Conservation (phyloP, 2,888 invertebrate species). For the Unio delphinus region DNA sequence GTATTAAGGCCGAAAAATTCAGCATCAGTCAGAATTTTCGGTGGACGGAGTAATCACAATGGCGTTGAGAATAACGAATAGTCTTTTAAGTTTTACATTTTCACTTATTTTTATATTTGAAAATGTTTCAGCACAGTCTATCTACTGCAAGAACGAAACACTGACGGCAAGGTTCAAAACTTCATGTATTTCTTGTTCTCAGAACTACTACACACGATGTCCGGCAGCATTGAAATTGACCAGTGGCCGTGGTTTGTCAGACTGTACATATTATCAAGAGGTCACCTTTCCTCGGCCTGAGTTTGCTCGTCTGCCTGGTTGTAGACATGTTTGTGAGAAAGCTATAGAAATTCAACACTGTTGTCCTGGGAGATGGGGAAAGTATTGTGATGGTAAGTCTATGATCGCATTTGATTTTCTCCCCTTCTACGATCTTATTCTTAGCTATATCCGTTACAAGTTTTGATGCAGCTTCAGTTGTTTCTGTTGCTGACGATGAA, state of each 20-base stretch:
- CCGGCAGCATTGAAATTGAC: conserved; percentile 5
- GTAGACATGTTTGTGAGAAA: conserved; percentile 39
- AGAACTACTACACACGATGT: conserved; percentile 3
- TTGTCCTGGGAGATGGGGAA: conserved; percentile 56
- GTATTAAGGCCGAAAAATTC: no score
- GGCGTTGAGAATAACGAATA: no score
- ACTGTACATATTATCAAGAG: conserved; percentile 12
- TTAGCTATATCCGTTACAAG: background rate
- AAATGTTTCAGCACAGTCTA: no score
- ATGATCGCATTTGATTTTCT: background rate
- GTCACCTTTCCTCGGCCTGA: conserved; percentile 1
- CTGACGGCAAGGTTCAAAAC: conserved; percentile 2
- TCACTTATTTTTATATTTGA: no score
- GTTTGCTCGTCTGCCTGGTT: conserved; percentile 22
- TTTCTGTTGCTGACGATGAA: background rate
- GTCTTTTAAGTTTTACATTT: no score
- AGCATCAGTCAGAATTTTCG: no score
- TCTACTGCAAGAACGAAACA: background rate
- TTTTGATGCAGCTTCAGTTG: background rate
- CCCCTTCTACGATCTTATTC: no score
- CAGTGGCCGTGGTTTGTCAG: conserved; percentile 10
- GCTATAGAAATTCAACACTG: conserved; percentile 24
- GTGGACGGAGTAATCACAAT: no score
- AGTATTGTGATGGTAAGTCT: conserved; percentile 50
- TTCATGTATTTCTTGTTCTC: conserved; percentile 4